Conservation (phyloP, 2,888 invertebrate genomes). For the Arctia plantaginis region DNA sequence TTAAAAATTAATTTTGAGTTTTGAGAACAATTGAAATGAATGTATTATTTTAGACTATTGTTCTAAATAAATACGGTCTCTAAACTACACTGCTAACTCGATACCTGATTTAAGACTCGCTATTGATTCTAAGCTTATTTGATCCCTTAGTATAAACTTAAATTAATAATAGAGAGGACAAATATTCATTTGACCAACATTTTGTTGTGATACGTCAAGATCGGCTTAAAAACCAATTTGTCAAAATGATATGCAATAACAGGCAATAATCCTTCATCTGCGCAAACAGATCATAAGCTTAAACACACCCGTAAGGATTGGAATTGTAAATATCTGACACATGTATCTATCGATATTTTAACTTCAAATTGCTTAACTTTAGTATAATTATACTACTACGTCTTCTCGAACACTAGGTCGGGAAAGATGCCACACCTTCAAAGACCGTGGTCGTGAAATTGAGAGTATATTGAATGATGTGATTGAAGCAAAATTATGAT, state of each 20-base stretch:
- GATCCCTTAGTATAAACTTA: not conserved
- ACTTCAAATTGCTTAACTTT: not conserved
- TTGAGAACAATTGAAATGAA: not conserved
- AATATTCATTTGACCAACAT: not conserved
- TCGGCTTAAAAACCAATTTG: conserved; percentile 34
- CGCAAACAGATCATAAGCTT: conserved; percentile 42
- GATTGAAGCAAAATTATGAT: no score
- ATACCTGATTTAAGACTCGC: not conserved
- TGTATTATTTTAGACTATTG: not conserved
- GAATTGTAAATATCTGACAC: not conserved
- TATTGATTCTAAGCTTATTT: not conserved
- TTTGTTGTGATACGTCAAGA: not conserved
- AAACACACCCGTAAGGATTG: conserved; percentile 28
- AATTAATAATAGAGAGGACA: not conserved
- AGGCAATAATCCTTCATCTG: conserved; percentile 37
- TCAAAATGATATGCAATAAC: conserved; percentile 39
- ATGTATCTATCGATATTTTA: not conserved
- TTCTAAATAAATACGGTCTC: not conserved
- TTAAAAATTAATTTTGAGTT: not conserved
- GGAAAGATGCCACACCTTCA: no score
- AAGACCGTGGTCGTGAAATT: no score
- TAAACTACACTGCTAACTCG: not conserved
- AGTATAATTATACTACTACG: no score
- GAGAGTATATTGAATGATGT: no score
- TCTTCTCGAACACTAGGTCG: no score